These are phyloP conservation scores for Yasuhikotakia modesta DNA, from an alignment of 2,797 vertebrate genomes.

Conservation along the genomic window DNA sequence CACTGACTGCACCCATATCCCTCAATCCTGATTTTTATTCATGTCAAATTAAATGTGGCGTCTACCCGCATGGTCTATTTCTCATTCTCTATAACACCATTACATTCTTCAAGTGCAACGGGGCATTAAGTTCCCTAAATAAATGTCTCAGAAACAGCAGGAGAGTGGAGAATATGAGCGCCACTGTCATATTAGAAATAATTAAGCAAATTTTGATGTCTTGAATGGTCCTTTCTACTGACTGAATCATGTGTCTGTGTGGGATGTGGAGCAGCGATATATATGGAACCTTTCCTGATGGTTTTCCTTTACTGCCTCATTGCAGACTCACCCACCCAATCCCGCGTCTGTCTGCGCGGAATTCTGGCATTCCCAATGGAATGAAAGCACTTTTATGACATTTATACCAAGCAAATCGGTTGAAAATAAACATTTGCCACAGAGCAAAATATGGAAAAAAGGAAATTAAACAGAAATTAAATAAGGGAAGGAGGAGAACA, in stretches of 20 bases:
- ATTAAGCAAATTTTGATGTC: constrained; percentile 1
- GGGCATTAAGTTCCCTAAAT: constrained; percentile 14
- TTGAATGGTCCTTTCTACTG: constrained; percentile 30
- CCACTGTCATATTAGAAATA: constrained; percentile 17
- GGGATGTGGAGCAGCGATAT: constrained; percentile 21
- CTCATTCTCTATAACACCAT: not conserved
- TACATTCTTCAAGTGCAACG: not conserved
- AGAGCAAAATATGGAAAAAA: constrained; percentile 9
- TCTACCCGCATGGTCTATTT: not conserved
- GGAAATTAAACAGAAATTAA: constrained; percentile 62
- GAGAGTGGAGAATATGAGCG: not conserved
- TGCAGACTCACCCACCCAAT: constrained; percentile 53
- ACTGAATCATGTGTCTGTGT: constrained; percentile 40
- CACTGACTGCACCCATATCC: not conserved
- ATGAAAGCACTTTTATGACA: constrained; percentile 44
- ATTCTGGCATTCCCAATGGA: constrained; percentile 27
- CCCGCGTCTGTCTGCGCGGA: constrained; percentile 29
- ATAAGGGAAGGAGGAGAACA: constrained; percentile 46
- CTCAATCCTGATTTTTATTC: not conserved
- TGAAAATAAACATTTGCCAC: constrained; percentile 35
- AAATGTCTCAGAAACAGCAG: constrained; percentile 7
- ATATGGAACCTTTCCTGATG: constrained; percentile 44
- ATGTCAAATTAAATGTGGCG: not conserved
- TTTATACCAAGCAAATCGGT: constrained; percentile 33
- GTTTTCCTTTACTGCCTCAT: constrained; percentile 56